Conservation (phyloP, 30 jellyfish, hydroid and myxozoan genomes). For the Cassiopea xamachana region DNA sequence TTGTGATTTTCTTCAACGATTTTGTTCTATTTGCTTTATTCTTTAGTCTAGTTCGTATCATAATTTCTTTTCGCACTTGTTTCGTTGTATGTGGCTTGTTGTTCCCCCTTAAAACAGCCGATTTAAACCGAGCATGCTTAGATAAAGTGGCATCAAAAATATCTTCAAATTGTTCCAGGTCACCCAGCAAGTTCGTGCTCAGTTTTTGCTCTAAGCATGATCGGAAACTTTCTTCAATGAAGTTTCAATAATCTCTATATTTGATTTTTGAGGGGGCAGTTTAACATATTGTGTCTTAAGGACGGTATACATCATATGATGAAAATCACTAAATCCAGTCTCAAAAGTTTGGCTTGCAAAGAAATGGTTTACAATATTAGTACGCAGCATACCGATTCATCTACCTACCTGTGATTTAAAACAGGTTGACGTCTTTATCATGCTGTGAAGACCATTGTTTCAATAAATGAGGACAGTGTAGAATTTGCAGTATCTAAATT, state of each 20-base stretch:
- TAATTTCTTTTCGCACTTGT: neutral
- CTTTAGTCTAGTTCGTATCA: neutral
- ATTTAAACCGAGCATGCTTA: neutral
- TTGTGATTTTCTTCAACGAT: neutral
- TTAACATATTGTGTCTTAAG: neutral
- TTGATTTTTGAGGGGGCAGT: slow-evolving; percentile 12
- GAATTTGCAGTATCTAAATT: slow-evolving; percentile 24
- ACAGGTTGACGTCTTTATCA: slow-evolving; percentile 18
- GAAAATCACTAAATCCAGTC: neutral
- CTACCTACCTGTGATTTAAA: neutral
- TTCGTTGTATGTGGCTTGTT: neutral
- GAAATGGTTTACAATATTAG: neutral
- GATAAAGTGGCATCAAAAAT: neutral
- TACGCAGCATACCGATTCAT: too few species aligned
- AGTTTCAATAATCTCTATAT: neutral
- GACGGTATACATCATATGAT: neutral
- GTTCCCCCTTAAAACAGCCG: neutral
- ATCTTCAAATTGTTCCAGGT: too few species aligned
- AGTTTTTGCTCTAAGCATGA: neutral
- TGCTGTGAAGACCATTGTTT: slow-evolving; percentile 1
- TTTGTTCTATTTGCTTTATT: neutral
- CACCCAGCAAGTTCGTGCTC: neutral
- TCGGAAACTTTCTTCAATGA: neutral
- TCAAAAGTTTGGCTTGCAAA: neutral
- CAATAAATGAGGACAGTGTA: neutral